Percentiles rank a stretch among this genome's conserved stretches.
Conservation (phyloP, 2,888 invertebrate species). For the Latheticus oryzae region DNA sequence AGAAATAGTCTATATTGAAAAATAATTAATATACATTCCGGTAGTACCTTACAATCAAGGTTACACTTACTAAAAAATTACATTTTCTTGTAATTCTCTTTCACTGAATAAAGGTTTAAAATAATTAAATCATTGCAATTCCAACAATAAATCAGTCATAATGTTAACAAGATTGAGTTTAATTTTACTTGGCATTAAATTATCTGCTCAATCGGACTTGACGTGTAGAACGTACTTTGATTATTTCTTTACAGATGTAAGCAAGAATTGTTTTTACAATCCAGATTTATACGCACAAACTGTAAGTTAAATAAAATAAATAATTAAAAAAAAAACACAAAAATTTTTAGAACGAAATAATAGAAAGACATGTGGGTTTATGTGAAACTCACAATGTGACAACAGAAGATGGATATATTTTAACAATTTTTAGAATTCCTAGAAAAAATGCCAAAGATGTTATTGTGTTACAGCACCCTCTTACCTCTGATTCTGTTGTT, state of each 20-base stretch:
- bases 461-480: constrained; percentile 13
- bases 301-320: constrained; percentile 3
- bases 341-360: constrained; percentile 10
- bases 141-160: too few species aligned
- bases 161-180: too few species aligned
- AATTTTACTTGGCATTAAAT: too few species aligned
- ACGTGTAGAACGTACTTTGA: constrained; percentile 5
- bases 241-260: constrained; percentile 8
- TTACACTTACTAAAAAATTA: too few species aligned
- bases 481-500: constrained; percentile 13
- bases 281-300: constrained; percentile 5
- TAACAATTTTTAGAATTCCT: constrained; percentile 11
- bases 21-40: too few species aligned
- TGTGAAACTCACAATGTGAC: constrained; percentile 5
- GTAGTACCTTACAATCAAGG: too few species aligned
- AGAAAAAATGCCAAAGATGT: neutral
- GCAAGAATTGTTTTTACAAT: constrained; percentile 9
- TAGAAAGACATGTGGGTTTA: constrained; percentile 6
- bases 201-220: too few species aligned
- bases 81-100: too few species aligned
- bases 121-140: too few species aligned
- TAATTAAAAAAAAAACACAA: neutral
- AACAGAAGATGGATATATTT: constrained; percentile 8
- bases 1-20: too few species aligned
- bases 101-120: too few species aligned